Conservation (phyloP, 2,113 vertebrate genomes). For the Dasyornis broadbenti region DNA sequence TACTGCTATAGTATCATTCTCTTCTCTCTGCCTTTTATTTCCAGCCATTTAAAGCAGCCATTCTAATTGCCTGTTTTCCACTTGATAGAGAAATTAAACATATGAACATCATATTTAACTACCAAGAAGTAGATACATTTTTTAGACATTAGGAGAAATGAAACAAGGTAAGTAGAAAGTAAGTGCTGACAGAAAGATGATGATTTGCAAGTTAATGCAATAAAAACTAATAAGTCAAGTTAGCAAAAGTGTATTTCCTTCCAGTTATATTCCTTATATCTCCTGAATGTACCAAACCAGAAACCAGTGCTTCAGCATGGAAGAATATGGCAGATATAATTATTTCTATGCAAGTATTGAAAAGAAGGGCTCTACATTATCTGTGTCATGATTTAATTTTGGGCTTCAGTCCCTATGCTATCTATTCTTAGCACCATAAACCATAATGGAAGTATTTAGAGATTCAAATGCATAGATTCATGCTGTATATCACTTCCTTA, state of each 20-base stretch:
- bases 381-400: neutral
- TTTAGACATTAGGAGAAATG: neutral
- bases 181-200: neutral
- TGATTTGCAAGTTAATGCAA: neutral
- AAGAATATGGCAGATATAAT: neutral
- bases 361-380: neutral
- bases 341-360: neutral
- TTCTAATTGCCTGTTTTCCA: neutral
- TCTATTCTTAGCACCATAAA: neutral
- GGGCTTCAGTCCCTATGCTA: neutral
- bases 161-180: neutral
- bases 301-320: neutral
- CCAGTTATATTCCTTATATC: neutral
- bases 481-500: neutral
- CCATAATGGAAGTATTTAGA: neutral
- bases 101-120: slow-evolving; percentile 12
- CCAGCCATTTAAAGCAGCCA: neutral
- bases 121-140: neutral
- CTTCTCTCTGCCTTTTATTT: neutral
- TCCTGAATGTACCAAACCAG: neutral
- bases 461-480: neutral
- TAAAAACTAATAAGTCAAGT: neutral
- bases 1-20: neutral
- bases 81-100: neutral
- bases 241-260: neutral